Base-by-base conservation (phyloP, 1,140 invertebrate species). In the Asobara japonica region DNA sequence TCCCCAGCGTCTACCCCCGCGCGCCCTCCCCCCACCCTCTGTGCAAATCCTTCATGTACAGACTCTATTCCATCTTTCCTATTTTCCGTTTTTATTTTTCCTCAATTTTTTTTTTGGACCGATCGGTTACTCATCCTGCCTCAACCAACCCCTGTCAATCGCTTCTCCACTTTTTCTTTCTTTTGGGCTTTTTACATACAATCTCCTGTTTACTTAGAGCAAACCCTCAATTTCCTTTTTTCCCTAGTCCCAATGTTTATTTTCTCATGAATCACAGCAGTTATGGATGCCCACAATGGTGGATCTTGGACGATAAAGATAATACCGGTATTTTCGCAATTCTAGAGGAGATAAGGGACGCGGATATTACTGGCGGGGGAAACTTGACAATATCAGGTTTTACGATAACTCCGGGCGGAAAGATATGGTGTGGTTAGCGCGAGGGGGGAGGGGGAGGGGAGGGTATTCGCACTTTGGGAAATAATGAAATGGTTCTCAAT, bases 41-140 rank as follows among this genome's bases (percentile, higher is more conserved):
- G 78, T 74, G 75, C 76, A 78, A 81, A 80, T 80, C 79, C 77
- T 80, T 76, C 79, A 80, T 81, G 75, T 76, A 73, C 76, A 77
- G 74, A 69, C 60, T 41, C 38, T 48, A 25, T 29, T 20, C 36
- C 16, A 62, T 70, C 60, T 62, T 45, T 64, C 36, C 31, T 62
- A 56, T 33, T 62, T 62, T 68, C 29, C 18, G 18, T 31, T 31
- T 13, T 22, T 27, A 2, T 10, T n/a, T 45, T 65, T 65, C 22
- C 8, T 7, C 27, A 29, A 8, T 30, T 41, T 30, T 64, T 70
- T 30, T 64, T 70, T 41, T 70, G 30, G 7, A 61, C n/a, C 36
- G 16, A 61, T 61, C 51, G 22, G 11, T 36, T 36, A 61, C 48
- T 27, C 33, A 36, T 65, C 41, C 33, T 56, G 20, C 36, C 62